Evolutionary conservation across 1,140 invertebrate species (phyloP).

Genomic region (Drosophila fuyamai): DNA sequence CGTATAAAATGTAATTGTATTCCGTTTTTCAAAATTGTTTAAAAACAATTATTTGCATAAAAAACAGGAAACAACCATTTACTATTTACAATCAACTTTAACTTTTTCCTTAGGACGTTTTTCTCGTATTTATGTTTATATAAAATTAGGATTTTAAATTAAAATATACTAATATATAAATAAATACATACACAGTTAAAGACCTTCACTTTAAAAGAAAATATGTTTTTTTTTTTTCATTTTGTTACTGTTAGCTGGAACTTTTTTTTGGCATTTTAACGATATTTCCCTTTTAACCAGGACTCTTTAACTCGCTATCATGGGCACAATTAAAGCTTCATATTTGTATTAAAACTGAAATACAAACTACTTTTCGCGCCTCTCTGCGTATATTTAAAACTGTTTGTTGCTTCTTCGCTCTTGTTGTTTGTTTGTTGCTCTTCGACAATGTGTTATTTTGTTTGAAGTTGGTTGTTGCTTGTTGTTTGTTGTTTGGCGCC

Average conservation of each 20-base stretch:
- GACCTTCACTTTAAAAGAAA: no score
- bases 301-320: conserved; percentile 20
- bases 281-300: not conserved
- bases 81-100: no score
- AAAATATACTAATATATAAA: no score
- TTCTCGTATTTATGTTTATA: no score
- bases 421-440: conserved; percentile 23
- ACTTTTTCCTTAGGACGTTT: no score
- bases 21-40: no score
- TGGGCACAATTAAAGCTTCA: conserved; percentile 73
- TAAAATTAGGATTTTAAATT: no score
- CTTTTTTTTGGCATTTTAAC: conserved; percentile 22
- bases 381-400: conserved; percentile 7
- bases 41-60: no score
- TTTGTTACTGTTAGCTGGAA: conserved; percentile 16
- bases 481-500: conserved; percentile 25
- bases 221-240: not conserved
- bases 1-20: not conserved
- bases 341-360: conserved; percentile 81
- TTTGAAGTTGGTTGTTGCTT: conserved; percentile 13
- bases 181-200: no score
- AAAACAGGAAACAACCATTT: no score
- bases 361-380: conserved; percentile 61
- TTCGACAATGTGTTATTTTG: conserved; percentile 22
- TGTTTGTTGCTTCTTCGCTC: conserved; percentile 17